Evolutionary conservation across 1,140 invertebrate species (phyloP).

Genomic region (Proctacanthus coquilletti): DNA sequence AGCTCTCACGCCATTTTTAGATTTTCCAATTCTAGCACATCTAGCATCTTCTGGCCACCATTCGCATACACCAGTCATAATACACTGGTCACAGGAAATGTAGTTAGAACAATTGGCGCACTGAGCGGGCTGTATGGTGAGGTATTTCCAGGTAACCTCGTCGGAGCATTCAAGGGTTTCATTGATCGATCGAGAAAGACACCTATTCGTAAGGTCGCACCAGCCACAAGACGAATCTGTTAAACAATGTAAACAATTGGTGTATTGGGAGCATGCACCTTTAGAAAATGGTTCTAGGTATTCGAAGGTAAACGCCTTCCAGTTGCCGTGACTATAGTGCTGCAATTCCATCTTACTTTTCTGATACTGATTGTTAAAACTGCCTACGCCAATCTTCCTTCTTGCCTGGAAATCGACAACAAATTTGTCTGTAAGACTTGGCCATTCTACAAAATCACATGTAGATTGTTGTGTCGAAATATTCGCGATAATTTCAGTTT

Average conservation of each 20-base stretch:
- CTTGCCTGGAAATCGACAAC: slow-evolving; percentile 58
- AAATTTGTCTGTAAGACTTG: slow-evolving; percentile 34
- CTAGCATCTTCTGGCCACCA: slow-evolving; percentile 76
- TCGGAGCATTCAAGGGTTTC: slow-evolving; percentile 43
- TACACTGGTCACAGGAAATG: slow-evolving; percentile 68
- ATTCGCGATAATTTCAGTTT: slow-evolving; percentile 40
- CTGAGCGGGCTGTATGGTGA: slow-evolving; percentile 60
- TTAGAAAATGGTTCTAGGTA: slow-evolving; percentile 75
- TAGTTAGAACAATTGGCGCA: slow-evolving; percentile 79
- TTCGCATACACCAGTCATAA: slow-evolving; percentile 59
- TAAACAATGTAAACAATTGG: slow-evolving; percentile 74
- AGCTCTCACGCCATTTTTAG: slow-evolving; percentile 41
- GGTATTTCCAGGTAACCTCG: slow-evolving; percentile 50
- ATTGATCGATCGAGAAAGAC: slow-evolving; percentile 42
- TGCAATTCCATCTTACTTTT: slow-evolving; percentile 67
- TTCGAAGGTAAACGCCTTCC: slow-evolving; percentile 73
- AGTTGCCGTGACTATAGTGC: slow-evolving; percentile 51
- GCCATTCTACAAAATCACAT: slow-evolving; percentile 43
- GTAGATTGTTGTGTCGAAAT: slow-evolving; percentile 48
- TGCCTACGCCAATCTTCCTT: slow-evolving; percentile 22
- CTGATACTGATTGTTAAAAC: slow-evolving; percentile 33
- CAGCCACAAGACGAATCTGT: slow-evolving; percentile 81
- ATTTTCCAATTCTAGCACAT: slow-evolving; percentile 63
- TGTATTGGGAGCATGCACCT: slow-evolving; percentile 60
- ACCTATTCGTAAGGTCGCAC: slow-evolving; percentile 57